Percentiles rank a stretch among this genome's conserved stretches.
phyloP scores from a whole-genome alignment of 2,888 invertebrate genomes.

The Chrysolina oricalcia region DNA sequence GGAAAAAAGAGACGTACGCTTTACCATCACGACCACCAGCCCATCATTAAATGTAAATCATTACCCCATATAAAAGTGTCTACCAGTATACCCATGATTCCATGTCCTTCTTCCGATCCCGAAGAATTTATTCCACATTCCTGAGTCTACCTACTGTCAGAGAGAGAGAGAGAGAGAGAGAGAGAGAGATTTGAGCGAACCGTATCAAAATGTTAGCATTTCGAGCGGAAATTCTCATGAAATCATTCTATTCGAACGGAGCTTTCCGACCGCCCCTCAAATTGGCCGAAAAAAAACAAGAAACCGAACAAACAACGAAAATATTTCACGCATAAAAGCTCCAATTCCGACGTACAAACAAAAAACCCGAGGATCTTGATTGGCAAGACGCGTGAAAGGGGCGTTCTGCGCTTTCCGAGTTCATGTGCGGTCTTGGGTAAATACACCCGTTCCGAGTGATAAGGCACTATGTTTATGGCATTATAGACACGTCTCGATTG shows the following conservation, averaged over 20 bases:
- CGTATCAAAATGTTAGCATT: too few species aligned
- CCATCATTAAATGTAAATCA: too few species aligned
- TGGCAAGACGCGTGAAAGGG: constrained; percentile 27
- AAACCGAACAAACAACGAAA: constrained; percentile 37
- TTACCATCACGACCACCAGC: too few species aligned
- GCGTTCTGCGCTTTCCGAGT: constrained; percentile 19
- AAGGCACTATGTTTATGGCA: constrained; percentile 61
- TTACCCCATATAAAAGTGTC: too few species aligned
- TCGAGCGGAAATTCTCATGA: neutral
- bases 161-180: too few species aligned
- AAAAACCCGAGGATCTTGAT: constrained; percentile 27
- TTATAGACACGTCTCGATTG: constrained; percentile 63
- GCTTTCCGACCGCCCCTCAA: neutral
- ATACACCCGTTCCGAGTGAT: constrained; percentile 62
- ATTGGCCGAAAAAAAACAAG: constrained; percentile 33
- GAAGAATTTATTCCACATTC: too few species aligned
- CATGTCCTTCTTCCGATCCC: too few species aligned
- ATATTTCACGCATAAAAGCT: constrained; percentile 25
- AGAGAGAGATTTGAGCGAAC: too few species aligned
- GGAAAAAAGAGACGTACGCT: too few species aligned
- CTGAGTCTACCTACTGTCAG: too few species aligned
- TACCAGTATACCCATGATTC: too few species aligned
- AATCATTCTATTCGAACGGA: neutral
- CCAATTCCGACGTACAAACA: constrained; percentile 19
- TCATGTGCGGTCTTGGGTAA: constrained; percentile 54